Base-by-base conservation (phyloP, 2,888 invertebrate species). In the Cheilosia scutellata region DNA sequence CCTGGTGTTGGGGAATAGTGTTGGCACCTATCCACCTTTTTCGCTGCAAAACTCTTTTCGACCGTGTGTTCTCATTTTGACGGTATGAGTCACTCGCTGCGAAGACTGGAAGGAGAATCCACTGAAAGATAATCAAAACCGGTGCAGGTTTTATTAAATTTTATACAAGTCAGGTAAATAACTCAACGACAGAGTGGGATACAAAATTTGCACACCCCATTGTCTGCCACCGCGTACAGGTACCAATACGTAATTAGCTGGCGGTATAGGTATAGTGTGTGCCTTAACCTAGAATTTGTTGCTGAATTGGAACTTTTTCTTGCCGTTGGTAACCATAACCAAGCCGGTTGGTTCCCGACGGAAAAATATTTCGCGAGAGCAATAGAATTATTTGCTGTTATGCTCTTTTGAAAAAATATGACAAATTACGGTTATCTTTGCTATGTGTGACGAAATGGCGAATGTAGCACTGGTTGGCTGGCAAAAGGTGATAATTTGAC, bases 271-370 rank as follows among this genome's bases (percentile, higher is more conserved):
- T 37, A 37, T 13, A 2, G n/a, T 77, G 25, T 76, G 63, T 76
- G 63, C 40, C 29, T 37, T 78, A 74, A 74, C 78, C 83, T 78
- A 78, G 83, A 83, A 83, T 78, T 62, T 20, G 13, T 49, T 57
- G 63, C 68, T 63, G 66, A 60, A 62, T 71, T 71, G 13, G 31
- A 66, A 55, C 20, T 63, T 55, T 68, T 55, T 44, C 33, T 5
- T 40, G 20, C 2, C 62, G 20, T 31, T 37, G 11, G 9, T 37
- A 20, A 20, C 20, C 20, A 20, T 20, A 58, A 51, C 27, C 42
- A 9, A 58, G 40, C 40, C 57, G 20, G 63, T 13, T 33, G 47
- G 60, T 42, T 66, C 66, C 66, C 76, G 60, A 58, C 37, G 63
- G 42, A 70, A 75, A 27, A 75, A 27, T 58, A 57, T 71, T 71